Evolutionary conservation across 1,140 invertebrate species (phyloP), one percentile per base, ranked within the genome.

Genomic region (Eufriesea mexicana): DNA sequence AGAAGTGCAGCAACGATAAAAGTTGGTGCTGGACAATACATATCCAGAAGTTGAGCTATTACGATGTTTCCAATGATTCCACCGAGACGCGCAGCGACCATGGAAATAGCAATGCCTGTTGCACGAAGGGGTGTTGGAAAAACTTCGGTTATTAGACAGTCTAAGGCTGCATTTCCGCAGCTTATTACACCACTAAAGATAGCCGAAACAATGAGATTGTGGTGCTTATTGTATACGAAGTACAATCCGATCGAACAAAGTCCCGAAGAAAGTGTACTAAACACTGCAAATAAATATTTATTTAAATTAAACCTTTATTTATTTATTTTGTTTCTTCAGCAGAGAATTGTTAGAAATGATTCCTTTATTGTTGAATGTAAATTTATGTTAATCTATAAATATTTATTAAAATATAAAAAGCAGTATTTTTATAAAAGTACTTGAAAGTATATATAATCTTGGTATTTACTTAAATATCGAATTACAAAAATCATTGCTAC

Each of bases 21-120:
- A 61, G 97, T 98, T 61, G 97, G 97, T 73, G 97, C 97, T 49
- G 97, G 97, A 94, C 97, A 98, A 91, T 97, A 97, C 89, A 96
- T 94, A 93, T 98, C 97, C 86, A 98, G 91, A 54, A 98, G 94
- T 85, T 96, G 96, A 64, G 97, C 97, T 86, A 98, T 98, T 64
- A 98, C 97, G 84, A 98, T 97, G 94, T 98, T 98, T 70, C 97
- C 97, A 91, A 98, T 97, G 89, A 98, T 98, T 84, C 97, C 97
- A 84, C 97, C 97, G 49, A 98, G 94, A 75, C 97, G 95, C 16
- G 97, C 97, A 2, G 97, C 97, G 12, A 98, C 97, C 97, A 98
- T 98, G 0, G 97, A 98, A 84, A 98, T 96, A 35, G 97, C 97
- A 80, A 98, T 97, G 85, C 97, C 97, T 35, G 97, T 98, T 49